These are phyloP conservation scores for Calypte anna DNA, from an alignment of 2,113 vertebrate genomes.

Conservation along the genomic window DNA sequence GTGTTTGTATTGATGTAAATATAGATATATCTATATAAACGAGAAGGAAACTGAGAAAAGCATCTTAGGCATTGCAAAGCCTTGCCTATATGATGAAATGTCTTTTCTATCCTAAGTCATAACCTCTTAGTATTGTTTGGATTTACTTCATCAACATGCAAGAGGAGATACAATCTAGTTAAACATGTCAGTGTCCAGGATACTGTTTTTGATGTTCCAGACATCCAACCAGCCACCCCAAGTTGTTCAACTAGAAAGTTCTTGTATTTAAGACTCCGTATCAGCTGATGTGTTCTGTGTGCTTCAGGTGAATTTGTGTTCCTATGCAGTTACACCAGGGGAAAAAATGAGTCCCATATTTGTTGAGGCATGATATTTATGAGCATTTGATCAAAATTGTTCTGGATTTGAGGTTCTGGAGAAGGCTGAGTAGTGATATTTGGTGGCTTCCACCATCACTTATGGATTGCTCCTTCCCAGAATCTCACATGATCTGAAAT, in stretches of 20 bases:
- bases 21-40: neutral
- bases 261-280: neutral
- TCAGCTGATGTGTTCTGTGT: neutral
- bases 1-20: neutral
- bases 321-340: neutral
- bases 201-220: neutral
- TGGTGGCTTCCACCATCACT: neutral
- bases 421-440: neutral
- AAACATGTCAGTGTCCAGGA: neutral
- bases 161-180: neutral
- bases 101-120: neutral
- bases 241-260: neutral
- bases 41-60: neutral
- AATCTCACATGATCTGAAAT: neutral
- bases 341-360: neutral
- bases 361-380: neutral
- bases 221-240: neutral
- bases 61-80: neutral
- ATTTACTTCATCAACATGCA: neutral
- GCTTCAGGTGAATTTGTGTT: neutral
- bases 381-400: neutral
- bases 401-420: neutral
- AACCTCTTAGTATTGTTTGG: neutral
- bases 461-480: neutral
- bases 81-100: neutral